Conservation (phyloP, 1,140 invertebrate species). For the Ceratina japonica region DNA sequence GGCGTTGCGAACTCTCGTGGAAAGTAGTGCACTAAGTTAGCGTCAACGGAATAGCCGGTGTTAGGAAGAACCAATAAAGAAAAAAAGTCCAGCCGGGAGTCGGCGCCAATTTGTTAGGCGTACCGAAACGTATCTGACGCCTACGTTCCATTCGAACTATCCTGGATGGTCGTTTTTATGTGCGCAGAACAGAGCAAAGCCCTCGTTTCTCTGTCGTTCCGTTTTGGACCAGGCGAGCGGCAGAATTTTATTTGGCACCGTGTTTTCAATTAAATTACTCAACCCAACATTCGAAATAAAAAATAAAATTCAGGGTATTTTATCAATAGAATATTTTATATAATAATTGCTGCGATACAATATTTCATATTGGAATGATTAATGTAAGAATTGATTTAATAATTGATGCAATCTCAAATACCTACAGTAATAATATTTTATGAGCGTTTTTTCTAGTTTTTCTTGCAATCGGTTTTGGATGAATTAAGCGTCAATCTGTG, state of each 20-base stretch:
- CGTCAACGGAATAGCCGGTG: not conserved
- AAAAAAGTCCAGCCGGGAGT: slow-evolving; percentile 45
- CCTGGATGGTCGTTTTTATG: slow-evolving; percentile 45
- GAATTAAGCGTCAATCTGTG: not conserved
- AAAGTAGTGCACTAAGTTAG: slow-evolving; percentile 43
- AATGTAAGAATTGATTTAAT: no score
- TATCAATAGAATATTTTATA: no score
- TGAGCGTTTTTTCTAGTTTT: no score
- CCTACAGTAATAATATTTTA: no score
- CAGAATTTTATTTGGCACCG: not conserved
- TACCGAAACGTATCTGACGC: slow-evolving; percentile 56
- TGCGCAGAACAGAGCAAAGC: slow-evolving; percentile 20
- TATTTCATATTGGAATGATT: no score
- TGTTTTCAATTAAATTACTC: not conserved
- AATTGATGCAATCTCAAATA: no score
- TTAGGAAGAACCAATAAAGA: not conserved
- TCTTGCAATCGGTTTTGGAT: not conserved
- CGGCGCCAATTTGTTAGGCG: slow-evolving; percentile 62
- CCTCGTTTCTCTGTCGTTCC: slow-evolving; percentile 2
- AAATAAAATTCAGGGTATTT: no score
- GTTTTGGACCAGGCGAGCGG: no score
- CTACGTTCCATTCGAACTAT: slow-evolving; percentile 56
- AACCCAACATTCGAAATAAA: no score
- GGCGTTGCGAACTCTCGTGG: slow-evolving; percentile 42
- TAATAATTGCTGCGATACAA: no score